Evolutionary conservation across 2,113 vertebrate genomes (phyloP).

Genomic region (Paratilapia polleni): DNA sequence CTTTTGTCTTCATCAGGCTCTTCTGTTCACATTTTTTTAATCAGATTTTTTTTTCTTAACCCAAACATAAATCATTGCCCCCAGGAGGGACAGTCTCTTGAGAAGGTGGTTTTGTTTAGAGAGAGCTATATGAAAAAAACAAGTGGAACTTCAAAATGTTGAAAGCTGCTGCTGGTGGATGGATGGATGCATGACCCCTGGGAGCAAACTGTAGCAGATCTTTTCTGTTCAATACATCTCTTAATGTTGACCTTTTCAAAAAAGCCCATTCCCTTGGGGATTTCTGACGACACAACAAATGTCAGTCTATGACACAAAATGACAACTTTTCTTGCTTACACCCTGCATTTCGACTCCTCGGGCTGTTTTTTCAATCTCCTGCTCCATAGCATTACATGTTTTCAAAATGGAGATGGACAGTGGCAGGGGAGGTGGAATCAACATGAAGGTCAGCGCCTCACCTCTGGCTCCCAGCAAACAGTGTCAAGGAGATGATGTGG

Average conservation of each 20-base stretch:
- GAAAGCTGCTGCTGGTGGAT: neutral
- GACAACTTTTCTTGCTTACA: conserved; percentile 18
- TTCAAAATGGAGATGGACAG: conserved; percentile 20
- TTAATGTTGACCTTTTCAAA: conserved; percentile 47
- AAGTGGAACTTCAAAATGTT: neutral
- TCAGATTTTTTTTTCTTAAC: neutral
- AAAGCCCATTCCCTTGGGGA: conserved; percentile 5
- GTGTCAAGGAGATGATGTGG: conserved; percentile 55
- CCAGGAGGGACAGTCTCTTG: neutral
- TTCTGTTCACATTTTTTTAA: neutral
- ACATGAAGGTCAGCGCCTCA: conserved; percentile 56
- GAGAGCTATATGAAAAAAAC: neutral
- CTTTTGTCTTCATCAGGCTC: too few species aligned
- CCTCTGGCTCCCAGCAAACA: conserved; percentile 21
- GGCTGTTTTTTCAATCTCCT: conserved; percentile 28
- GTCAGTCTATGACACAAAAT: conserved; percentile 17
- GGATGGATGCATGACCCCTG: neutral
- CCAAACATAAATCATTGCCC: neutral
- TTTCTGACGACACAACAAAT: conserved; percentile 20
- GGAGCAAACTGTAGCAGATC: neutral
- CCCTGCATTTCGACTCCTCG: conserved; percentile 15
- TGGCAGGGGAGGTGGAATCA: neutral
- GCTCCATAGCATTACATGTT: conserved; percentile 21
- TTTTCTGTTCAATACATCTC: conserved; percentile 18
- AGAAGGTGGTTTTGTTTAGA: neutral